Conservation (phyloP, 2,797 vertebrate species). For the Coilia nasus region DNA sequence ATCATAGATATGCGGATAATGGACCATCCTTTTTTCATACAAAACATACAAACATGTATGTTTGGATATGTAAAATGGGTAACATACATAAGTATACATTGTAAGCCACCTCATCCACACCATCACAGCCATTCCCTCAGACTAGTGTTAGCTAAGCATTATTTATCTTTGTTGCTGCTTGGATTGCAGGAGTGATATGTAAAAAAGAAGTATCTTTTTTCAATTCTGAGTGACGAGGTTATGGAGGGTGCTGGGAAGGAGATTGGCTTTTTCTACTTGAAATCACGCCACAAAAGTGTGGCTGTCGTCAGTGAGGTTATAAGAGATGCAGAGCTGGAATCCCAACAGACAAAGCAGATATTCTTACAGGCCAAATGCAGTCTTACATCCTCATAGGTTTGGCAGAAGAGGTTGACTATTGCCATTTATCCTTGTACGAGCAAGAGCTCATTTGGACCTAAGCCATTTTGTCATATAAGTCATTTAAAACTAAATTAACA, state of each 20-base stretch:
- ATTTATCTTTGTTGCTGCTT: neutral
- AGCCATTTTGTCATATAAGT: neutral
- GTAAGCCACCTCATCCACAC: neutral
- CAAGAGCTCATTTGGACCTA: neutral
- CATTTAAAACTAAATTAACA: neutral
- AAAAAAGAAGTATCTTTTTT: neutral
- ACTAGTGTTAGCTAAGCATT: neutral
- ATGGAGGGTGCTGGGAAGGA: neutral
- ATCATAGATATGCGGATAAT: too few species aligned
- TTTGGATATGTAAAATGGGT: too few species aligned
- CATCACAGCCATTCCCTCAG: neutral
- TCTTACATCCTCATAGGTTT: neutral
- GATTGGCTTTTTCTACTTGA: too few species aligned
- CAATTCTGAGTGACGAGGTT: neutral
- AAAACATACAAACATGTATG: too few species aligned
- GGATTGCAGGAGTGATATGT: neutral
- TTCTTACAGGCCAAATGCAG: neutral
- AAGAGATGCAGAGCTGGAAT: neutral
- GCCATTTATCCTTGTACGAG: neutral
- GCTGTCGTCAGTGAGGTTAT: neutral
- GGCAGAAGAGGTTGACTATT: neutral
- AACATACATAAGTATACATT: too few species aligned
- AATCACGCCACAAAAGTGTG: neutral
- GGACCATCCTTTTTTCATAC: too few species aligned
- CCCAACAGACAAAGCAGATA: neutral